Evolutionary conservation across 1,140 invertebrate genomes (phyloP), one percentile per base, ranked within the genome.

Genomic region (Drosophila serrata): DNA sequence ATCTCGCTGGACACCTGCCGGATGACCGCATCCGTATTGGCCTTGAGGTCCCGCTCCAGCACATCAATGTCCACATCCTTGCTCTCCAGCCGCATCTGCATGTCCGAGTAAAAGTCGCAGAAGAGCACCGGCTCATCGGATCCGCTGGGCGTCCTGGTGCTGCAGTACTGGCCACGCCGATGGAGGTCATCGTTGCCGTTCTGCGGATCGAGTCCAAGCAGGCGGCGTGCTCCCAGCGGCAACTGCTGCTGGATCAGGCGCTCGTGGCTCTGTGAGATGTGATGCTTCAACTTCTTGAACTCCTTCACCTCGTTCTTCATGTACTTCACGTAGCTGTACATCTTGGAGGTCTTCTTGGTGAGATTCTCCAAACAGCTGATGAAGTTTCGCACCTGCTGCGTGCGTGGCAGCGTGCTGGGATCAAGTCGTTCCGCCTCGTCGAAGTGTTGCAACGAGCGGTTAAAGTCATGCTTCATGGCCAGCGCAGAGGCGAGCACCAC

Each of bases 401-500:
- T 90, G 15, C 81, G 77, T n/a, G 85, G 76, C 55, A 81, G 42
- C 0, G 88, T 90, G 42, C 94, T 93, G 9, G 95, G 94, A 75
- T 95, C 93, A 48, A 97, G 91, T 75, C 95, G 95, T 59, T 97
- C 92, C 42, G 95, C 95, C 93, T 96, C 96, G 70, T 97, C 95
- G 92, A 96, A 97, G 91, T 95, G 94, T 27, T 93, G 91, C 42
- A 94, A 81, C 0, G 94, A 94, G 27, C 94, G 93, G 90, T 95
- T 95, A 58, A 95, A 95, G 45, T 95, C 94, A 4, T 94, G 94
- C 19, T 95, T 91, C 74, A 95, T 93, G 51, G 95, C 95, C 92
- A 96, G 95, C 49, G 96, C 95, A 85, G 97, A 97, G 15, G 95
- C 97, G 6, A 98, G 93, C 6, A 96, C 96, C 80, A 97, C 95